Conservation (phyloP, 2,888 invertebrate genomes). For the Monoplex corrugatus region DNA sequence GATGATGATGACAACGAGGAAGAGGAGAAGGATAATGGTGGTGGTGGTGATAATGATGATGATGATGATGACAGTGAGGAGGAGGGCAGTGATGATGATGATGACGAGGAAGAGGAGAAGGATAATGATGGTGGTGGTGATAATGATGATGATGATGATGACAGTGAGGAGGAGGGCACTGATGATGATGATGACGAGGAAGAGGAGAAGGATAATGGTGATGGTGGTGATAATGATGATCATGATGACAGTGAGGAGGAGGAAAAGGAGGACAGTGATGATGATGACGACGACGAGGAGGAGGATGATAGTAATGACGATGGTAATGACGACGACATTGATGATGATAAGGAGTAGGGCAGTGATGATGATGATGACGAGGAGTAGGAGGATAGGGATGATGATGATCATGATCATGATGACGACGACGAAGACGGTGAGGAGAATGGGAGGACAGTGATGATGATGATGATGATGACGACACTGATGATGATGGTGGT, state of each 20-base stretch:
- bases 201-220: constrained; percentile 31
- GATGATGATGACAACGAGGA: not conserved
- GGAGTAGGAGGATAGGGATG: not conserved
- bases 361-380: constrained; percentile 8
- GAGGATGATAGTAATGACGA: not conserved
- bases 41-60: not conserved
- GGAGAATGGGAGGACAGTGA: constrained; percentile 25
- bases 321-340: not conserved
- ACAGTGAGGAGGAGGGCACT: not conserved
- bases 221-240: constrained; percentile 37
- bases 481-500: not conserved
- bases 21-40: not conserved
- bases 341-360: not conserved
- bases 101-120: not conserved
- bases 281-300: not conserved
- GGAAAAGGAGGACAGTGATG: not conserved
- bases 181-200: constrained; percentile 38
- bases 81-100: not conserved
- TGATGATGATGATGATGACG: constrained; percentile 21
- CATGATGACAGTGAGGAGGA: not conserved
- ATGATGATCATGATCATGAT: constrained; percentile 11
- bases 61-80: not conserved
- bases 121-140: constrained; percentile 5
- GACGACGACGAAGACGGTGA: constrained; percentile 2
- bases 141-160: not conserved